Base-by-base conservation (phyloP, 2,888 invertebrate genomes). In the Oxycera nigricornis region DNA sequence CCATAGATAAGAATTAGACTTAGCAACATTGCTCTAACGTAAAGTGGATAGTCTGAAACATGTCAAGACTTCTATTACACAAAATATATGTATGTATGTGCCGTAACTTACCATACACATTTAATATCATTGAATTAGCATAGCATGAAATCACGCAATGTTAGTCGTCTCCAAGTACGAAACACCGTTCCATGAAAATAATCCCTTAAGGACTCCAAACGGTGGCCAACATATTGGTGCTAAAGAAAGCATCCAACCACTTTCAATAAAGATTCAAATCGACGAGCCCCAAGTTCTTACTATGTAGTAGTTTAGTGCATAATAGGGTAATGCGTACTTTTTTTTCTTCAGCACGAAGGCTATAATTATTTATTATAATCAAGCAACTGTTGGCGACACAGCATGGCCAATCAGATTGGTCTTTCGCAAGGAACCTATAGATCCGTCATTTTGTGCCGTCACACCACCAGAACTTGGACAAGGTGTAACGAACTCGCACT, bases 81-180 rank as follows among this genome's bases (percentile, higher is more conserved):
- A n/a, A n/a, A 30, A 73, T 67, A n/a, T n/a, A n/a, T n/a, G 59
- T 55, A 67, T 73, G 50, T 26, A 72, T 65, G 62, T 52, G 50
- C 57, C 73, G 70, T 68, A 61, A 65, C 65, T 67, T 30, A 24
- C 55, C 70, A n/a, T 22, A 52, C 46, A 31, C 55, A 31, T 46
- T 46, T 55, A 46, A 35, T 41, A 57, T 41, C 62, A 35, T 59
- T 68, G 39, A 46, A 75, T 72, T 70, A 75, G 72, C 73, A 74
- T 46, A 30, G 55, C 73, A 72, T 65, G 72, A 72, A 75, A 55
- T 75, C 75, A 75, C 75, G 75, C 75, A 57, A 75, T 57, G 41
- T 22, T 31, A 11, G 22, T 35, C 28, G 31, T 9, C 31, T 17
- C 22, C 70, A 55, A 39, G 17, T 46, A 20, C 22, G 31, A 22